Evolutionary conservation across 2,888 invertebrate genomes (phyloP).

Genomic region (Rhagophthalmus giganteus): DNA sequence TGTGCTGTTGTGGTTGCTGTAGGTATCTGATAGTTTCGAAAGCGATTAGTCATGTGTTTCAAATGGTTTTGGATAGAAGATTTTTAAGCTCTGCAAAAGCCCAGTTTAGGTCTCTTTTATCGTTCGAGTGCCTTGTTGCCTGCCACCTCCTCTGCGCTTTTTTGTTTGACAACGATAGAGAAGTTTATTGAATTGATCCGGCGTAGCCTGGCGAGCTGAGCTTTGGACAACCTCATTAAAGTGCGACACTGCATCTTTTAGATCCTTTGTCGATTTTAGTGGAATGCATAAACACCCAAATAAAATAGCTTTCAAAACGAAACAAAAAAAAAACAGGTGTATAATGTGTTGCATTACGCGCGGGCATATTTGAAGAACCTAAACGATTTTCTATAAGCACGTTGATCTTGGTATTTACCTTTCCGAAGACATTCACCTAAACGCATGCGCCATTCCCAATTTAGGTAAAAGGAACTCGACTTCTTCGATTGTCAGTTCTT

Average conservation of each 20-base stretch:
- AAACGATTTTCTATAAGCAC: conserved; percentile 26
- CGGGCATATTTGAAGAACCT: too few species aligned
- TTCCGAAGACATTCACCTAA: conserved; percentile 38
- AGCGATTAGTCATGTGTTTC: conserved; percentile 16
- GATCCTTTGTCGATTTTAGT: too few species aligned
- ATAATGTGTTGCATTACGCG: conserved; percentile 14
- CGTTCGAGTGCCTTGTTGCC: background rate
- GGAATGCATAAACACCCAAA: too few species aligned
- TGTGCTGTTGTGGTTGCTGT: conserved; percentile 6
- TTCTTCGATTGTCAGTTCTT: conserved; percentile 47
- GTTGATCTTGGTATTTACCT: conserved; percentile 28
- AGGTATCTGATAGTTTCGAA: conserved; percentile 13
- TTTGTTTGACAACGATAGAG: too few species aligned
- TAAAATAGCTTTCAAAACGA: too few species aligned
- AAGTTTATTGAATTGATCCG: too few species aligned
- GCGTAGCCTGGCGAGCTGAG: too few species aligned
- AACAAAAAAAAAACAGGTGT: too few species aligned
- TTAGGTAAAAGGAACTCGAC: conserved; percentile 42
- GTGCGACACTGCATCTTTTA: too few species aligned
- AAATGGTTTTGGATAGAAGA: background rate
- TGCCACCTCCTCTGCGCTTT: too few species aligned
- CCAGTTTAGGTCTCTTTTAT: background rate
- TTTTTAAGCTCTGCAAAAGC: background rate
- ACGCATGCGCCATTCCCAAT: conserved; percentile 36
- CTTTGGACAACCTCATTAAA: too few species aligned